Evolutionary conservation across 1,140 invertebrate species (phyloP).

Genomic region (Samia ricini): DNA sequence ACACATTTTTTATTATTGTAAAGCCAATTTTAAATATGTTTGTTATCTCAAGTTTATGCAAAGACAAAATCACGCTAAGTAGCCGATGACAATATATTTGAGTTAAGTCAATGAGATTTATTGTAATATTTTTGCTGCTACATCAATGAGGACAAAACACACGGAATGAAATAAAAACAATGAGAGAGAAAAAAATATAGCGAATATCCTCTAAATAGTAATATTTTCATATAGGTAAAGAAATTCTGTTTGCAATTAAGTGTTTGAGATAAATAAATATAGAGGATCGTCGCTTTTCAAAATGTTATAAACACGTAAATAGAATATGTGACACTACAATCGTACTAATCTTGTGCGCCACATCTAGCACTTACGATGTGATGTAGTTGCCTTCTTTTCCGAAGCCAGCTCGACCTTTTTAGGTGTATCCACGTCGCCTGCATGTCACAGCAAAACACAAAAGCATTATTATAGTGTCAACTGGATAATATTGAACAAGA

Average conservation of each 20-base stretch:
- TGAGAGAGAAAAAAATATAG: neutral
- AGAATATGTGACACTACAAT: conserved; percentile 30
- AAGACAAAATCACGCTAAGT: neutral
- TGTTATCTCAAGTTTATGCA: neutral
- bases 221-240: neutral
- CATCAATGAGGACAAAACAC: conserved; percentile 3
- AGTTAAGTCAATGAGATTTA: neutral
- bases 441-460: conserved; percentile 65
- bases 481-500: conserved; percentile 9
- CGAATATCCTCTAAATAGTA: neutral
- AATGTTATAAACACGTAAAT: conserved; percentile 19
- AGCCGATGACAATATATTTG: neutral
- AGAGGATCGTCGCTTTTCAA: conserved; percentile 27
- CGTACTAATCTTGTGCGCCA: conserved; percentile 59
- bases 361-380: conserved; percentile 75
- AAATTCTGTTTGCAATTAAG: too few relatives aligned
- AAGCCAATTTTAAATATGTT: neutral
- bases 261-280: neutral
- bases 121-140: neutral
- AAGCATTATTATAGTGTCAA: conserved; percentile 66
- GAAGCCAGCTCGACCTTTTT: conserved; percentile 71
- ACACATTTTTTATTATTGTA: neutral
- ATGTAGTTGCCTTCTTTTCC: conserved; percentile 66
- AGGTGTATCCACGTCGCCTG: conserved; percentile 73
- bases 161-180: neutral